Conservation (phyloP, 2,113 vertebrate genomes). For the Eidolon helvum region DNA sequence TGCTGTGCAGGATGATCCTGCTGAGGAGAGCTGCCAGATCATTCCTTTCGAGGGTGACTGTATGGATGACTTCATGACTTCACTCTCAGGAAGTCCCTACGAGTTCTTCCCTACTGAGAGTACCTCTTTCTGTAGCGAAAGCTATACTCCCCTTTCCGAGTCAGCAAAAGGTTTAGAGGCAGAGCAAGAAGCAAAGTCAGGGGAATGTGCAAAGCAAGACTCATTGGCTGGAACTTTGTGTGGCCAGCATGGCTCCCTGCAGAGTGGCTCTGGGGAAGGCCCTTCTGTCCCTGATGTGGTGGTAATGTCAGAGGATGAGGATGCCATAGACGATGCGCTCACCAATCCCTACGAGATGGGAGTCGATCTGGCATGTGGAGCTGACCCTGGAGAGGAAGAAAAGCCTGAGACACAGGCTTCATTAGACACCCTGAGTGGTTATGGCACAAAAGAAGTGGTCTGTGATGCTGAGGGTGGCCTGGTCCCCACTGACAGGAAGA, state of each 20-base stretch:
- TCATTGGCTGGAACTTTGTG: neutral
- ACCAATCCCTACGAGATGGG: conserved; percentile 83
- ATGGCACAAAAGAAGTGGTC: conserved; percentile 78
- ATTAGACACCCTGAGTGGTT: neutral
- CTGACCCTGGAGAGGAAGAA: conserved; percentile 40
- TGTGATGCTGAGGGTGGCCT: conserved; percentile 87
- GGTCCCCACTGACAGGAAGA: conserved; percentile 88
- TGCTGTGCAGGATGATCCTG: conserved; percentile 55
- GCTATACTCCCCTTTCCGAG: neutral
- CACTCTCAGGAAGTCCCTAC: conserved; percentile 44
- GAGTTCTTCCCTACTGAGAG: conserved; percentile 69
- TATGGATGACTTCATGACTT: conserved; percentile 51
- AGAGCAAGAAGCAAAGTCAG: neutral
- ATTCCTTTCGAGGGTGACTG: conserved; percentile 75
- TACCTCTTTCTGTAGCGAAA: conserved; percentile 62
- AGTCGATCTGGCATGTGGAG: conserved; percentile 50
- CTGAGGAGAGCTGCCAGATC: conserved; percentile 81
- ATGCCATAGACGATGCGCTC: conserved; percentile 70
- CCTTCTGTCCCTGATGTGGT: conserved; percentile 68
- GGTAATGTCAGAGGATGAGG: conserved; percentile 74
- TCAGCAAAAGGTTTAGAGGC: neutral
- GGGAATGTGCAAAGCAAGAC: neutral
- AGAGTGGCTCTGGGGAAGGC: conserved; percentile 38
- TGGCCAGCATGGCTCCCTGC: neutral
- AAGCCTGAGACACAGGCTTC: neutral